Percentiles rank a stretch among this genome's conserved stretches.
Evolutionary conservation across 2,797 vertebrate species (phyloP).

Genomic region (Hyperoplus immaculatus): DNA sequence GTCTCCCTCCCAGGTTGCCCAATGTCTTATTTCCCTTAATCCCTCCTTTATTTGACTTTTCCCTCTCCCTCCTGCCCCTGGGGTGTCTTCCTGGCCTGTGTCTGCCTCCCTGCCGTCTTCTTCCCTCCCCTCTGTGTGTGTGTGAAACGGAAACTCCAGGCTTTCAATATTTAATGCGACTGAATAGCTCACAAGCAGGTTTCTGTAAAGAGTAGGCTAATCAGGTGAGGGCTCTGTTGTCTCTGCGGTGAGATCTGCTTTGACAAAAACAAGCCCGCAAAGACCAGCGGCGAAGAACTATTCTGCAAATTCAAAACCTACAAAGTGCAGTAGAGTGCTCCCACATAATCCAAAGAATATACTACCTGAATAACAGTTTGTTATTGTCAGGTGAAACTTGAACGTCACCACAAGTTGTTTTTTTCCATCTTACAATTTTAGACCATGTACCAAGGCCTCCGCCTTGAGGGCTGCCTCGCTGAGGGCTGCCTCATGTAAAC

Average conservation of each 20-base stretch:
- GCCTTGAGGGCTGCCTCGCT: too few relatives aligned
- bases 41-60: conserved; percentile 49
- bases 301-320: not conserved
- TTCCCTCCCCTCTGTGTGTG: conserved; percentile 42
- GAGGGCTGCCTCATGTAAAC: too few relatives aligned
- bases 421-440: too few relatives aligned
- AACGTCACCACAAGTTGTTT: too few relatives aligned
- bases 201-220: conserved; percentile 79
- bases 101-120: conserved; percentile 28
- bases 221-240: conserved; percentile 74
- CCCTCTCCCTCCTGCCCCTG: conserved; percentile 15
- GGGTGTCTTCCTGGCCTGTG: conserved; percentile 13
- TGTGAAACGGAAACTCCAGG: conserved; percentile 85
- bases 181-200: conserved; percentile 87
- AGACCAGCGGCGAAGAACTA: conserved; percentile 5
- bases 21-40: conserved; percentile 49
- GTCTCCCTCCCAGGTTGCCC: conserved; percentile 66
- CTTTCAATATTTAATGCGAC: conserved; percentile 87
- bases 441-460: too few relatives aligned
- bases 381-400: too few relatives aligned
- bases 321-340: not conserved
- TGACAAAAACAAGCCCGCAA: conserved; percentile 37
- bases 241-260: conserved; percentile 55
- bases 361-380: too few relatives aligned
- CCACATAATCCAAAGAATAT: not conserved